Evolutionary conservation across 2,888 invertebrate genomes (phyloP), one percentile per base, ranked within the genome.

Genomic region (Troilus luridus): DNA sequence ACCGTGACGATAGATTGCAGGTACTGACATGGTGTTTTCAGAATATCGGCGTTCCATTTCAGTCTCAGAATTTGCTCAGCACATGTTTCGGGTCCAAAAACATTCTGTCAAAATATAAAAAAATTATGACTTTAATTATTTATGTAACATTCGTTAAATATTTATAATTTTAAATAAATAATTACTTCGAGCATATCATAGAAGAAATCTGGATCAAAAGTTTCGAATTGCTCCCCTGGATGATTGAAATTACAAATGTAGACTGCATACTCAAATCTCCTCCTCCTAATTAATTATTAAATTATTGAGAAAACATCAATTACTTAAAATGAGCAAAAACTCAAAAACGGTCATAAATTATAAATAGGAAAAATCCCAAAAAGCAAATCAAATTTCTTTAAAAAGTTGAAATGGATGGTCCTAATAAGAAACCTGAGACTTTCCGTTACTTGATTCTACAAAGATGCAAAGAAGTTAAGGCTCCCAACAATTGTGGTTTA

Each of bases 21-120:
- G 88, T 91, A 91, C 9, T 10, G 21, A 62, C 92, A 92, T 27
- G 92, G 92, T 9, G 90, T 85, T 24, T 54, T 24, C n/a, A 91
- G 54, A 21, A 21, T 17, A 21, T n/a, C 10, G 11, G 62, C 58
- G 21, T 10, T 12, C 88, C 88, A 91, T n/a, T 60, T 54, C 9
- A 91, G 41, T 21, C 12, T 81, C 5, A 21, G 12, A 9, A 91
- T 72, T 41, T 88, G 88, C 17, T 91, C 72, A 2, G 24, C 9
- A 21, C 91, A 91, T 17, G 54, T 60, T 17, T 81, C 89, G n/a
- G 59, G 24, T 27, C 91, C 88, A 54, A 24, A 88, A 54, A 88
- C 27, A 27, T 21, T 54, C 91, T 91, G 77, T 11, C 54, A 91
- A n/a, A 91, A 77, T 59, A 24, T 10, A 64, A 58, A 59, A 88